phyloP scores from a whole-genome alignment of 2,888 invertebrate species.

The Muschampia plurimacula region DNA sequence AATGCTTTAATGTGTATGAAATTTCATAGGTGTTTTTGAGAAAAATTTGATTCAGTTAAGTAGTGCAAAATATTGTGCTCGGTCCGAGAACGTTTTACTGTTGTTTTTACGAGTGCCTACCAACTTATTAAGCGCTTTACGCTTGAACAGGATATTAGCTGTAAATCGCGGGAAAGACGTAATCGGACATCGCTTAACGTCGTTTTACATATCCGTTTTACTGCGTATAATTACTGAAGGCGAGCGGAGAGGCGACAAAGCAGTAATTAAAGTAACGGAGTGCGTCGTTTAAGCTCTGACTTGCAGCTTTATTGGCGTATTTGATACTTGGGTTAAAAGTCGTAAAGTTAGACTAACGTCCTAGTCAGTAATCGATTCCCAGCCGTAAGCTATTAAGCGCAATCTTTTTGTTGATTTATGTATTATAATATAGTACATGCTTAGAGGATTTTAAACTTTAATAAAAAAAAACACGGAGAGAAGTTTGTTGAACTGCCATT shows the following conservation, averaged over 20 bases:
- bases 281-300: conserved; percentile 69
- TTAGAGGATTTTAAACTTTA: background rate
- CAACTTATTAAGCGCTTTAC: conserved; percentile 66
- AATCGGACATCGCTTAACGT: conserved; percentile 71
- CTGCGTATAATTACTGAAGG: conserved; percentile 74
- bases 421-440: background rate
- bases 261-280: conserved; percentile 81
- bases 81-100: conserved; percentile 65
- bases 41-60: conserved; percentile 31
- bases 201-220: conserved; percentile 78
- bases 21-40: conserved; percentile 11
- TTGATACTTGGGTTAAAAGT: conserved; percentile 60
- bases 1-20: background rate
- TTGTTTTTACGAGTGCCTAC: conserved; percentile 59
- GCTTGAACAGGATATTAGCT: conserved; percentile 74
- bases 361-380: conserved; percentile 58
- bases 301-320: conserved; percentile 59
- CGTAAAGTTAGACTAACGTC: conserved; percentile 56
- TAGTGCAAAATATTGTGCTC: conserved; percentile 36
- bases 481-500: background rate
- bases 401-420: conserved; percentile 2
- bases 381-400: conserved; percentile 53
- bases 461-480: background rate
- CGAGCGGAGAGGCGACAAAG: conserved; percentile 70
- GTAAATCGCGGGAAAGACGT: conserved; percentile 65